phyloP scores from a whole-genome alignment of 64 coral and sea anemone species.

The Montipora cactus region DNA sequence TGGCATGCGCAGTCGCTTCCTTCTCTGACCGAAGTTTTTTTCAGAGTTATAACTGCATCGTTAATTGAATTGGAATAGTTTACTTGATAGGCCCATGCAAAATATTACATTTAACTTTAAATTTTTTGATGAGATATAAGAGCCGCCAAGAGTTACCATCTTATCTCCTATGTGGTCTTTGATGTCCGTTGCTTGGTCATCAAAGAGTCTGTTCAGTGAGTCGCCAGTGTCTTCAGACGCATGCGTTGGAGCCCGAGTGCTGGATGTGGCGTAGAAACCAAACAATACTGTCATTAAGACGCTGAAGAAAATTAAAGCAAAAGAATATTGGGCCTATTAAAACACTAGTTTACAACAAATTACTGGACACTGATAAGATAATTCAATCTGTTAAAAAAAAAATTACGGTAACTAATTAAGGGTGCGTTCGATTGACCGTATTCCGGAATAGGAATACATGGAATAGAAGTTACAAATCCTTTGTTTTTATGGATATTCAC shows the following conservation, averaged over 20 bases:
- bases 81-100: neutral
- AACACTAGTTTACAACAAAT: no score
- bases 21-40: no score
- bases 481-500: no score
- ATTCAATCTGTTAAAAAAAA: no score
- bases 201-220: constrained; percentile 48
- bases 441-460: no score
- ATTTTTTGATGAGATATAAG: neutral
- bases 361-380: no score
- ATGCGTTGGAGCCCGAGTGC: constrained; percentile 62
- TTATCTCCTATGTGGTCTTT: constrained; percentile 5
- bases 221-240: constrained; percentile 48
- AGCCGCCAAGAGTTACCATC: neutral
- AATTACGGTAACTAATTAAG: no score
- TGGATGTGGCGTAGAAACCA: constrained; percentile 77
- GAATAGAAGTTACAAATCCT: no score
- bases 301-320: constrained; percentile 17
- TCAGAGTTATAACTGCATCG: no score
- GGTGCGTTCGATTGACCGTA: no score
- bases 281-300: constrained; percentile 96
- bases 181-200: constrained; percentile 5
- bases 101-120: neutral
- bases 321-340: neutral
- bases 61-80: no score
- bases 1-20: no score